Evolutionary conservation across 2,797 vertebrate species (phyloP).

Genomic region (Mus caroli): DNA sequence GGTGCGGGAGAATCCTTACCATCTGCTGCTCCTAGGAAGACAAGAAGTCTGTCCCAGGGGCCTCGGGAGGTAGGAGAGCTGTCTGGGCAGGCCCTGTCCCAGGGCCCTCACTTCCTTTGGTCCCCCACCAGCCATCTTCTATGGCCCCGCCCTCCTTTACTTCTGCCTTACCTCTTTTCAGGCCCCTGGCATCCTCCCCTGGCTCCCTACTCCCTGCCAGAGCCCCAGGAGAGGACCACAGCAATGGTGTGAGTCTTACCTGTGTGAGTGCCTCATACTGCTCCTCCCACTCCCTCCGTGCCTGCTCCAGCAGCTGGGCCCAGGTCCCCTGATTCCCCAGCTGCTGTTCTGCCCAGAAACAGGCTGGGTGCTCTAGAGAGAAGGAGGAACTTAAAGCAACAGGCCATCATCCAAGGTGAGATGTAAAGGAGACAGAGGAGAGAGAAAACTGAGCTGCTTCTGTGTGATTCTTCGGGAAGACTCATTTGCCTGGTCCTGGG

Average conservation of each 20-base stretch:
- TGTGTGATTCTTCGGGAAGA: accelerated
- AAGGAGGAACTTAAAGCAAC: background rate
- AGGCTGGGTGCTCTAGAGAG: conserved; percentile 89
- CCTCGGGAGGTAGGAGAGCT: accelerated
- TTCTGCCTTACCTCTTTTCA: background rate
- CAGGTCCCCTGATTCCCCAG: conserved; percentile 91
- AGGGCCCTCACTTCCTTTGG: too few relatives aligned
- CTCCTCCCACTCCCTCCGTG: conserved; percentile 92
- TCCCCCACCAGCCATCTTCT: background rate
- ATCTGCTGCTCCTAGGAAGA: conserved; percentile 91
- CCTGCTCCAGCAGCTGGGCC: conserved; percentile 93
- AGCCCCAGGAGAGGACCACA: too few relatives aligned
- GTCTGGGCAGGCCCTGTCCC: background rate
- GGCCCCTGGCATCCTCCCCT: accelerated
- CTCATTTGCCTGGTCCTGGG: accelerated
- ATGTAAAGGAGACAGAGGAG: accelerated
- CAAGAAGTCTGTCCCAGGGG: too few relatives aligned
- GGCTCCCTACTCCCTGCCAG: background rate
- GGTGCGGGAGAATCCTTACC: conserved; percentile 93
- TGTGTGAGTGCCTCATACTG: conserved; percentile 91
- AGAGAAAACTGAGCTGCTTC: accelerated
- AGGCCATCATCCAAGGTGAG: background rate
- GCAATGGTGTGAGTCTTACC: conserved; percentile 82
- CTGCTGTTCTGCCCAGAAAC: conserved; percentile 90
- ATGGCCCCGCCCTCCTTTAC: accelerated